phyloP scores from a whole-genome alignment of 2,797 vertebrate genomes.

The Lithobates pipiens region DNA sequence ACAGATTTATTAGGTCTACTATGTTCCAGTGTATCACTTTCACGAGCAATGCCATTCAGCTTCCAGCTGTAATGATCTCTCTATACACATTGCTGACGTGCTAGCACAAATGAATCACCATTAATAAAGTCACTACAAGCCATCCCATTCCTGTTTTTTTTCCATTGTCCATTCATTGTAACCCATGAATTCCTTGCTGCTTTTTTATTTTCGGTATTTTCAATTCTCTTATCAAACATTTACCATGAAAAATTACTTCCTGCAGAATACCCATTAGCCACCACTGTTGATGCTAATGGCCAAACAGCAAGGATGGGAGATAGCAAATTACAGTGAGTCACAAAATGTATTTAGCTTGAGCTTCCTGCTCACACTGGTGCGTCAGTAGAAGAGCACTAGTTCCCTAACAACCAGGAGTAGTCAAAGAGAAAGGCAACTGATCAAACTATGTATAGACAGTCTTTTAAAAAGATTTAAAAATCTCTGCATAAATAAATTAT shows the following conservation, averaged over 20 bases:
- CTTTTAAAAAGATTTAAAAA: slow-evolving; percentile 63
- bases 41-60: slow-evolving; percentile 25
- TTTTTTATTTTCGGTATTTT: slow-evolving; percentile 61
- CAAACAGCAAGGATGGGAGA: slow-evolving; percentile 68
- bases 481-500: slow-evolving; percentile 64
- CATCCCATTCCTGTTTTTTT: slow-evolving; percentile 3
- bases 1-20: slow-evolving; percentile 43
- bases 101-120: slow-evolving; percentile 36
- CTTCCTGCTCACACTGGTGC: slow-evolving; percentile 74
- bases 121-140: slow-evolving; percentile 28
- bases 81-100: slow-evolving; percentile 27
- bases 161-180: slow-evolving; percentile 24
- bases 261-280: slow-evolving; percentile 74
- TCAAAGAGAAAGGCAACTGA: slow-evolving; percentile 64
- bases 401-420: slow-evolving; percentile 69
- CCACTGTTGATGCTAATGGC: slow-evolving; percentile 73
- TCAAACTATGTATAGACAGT: slow-evolving; percentile 62
- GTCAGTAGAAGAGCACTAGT: slow-evolving; percentile 70
- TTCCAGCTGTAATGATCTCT: slow-evolving; percentile 41
- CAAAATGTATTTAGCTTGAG: slow-evolving; percentile 70
- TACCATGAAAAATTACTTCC: slow-evolving; percentile 75
- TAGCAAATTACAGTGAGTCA: slow-evolving; percentile 78
- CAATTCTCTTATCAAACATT: slow-evolving; percentile 77
- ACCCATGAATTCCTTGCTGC: slow-evolving; percentile 20
- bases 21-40: slow-evolving; percentile 43